A percentile compares a stretch with the other conserved stretches of the same genome.
Conservation (phyloP, 2,113 vertebrate species). For the Vombatus ursinus region DNA sequence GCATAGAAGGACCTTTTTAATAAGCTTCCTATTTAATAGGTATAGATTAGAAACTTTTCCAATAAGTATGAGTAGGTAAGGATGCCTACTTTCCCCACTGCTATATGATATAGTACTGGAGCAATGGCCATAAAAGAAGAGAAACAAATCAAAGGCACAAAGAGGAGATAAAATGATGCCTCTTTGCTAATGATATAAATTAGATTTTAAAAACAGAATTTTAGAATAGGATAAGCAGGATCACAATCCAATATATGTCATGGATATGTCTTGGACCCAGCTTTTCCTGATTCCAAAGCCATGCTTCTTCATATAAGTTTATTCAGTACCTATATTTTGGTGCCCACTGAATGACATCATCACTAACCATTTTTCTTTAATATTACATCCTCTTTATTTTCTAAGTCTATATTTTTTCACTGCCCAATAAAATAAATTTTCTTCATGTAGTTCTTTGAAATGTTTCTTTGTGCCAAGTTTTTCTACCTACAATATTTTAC, state of each 20-base stretch:
- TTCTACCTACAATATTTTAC: constrained; percentile 52
- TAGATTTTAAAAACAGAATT: neutral
- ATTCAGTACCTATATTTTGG: constrained; percentile 12
- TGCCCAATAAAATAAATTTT: constrained; percentile 65
- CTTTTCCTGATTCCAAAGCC: neutral
- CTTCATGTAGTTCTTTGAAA: constrained; percentile 69
- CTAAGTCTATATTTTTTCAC: constrained; percentile 64
- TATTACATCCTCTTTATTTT: constrained; percentile 55
- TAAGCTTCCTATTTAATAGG: neutral
- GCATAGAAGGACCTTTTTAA: neutral
- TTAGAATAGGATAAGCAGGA: neutral
- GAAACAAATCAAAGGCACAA: neutral
- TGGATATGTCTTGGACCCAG: neutral
- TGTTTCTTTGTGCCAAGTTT: constrained; percentile 61
- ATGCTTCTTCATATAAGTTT: neutral
- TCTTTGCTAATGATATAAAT: neutral
- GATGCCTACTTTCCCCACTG: neutral
- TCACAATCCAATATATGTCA: neutral
- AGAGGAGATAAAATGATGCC: neutral
- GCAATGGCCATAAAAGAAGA: neutral
- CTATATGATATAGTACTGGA: neutral
- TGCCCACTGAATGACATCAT: constrained; percentile 49
- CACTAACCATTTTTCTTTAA: constrained; percentile 67
- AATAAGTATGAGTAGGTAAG: neutral
- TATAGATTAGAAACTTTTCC: neutral